Conservation (phyloP, 2,797 vertebrate genomes). For the Falco naumanni region DNA sequence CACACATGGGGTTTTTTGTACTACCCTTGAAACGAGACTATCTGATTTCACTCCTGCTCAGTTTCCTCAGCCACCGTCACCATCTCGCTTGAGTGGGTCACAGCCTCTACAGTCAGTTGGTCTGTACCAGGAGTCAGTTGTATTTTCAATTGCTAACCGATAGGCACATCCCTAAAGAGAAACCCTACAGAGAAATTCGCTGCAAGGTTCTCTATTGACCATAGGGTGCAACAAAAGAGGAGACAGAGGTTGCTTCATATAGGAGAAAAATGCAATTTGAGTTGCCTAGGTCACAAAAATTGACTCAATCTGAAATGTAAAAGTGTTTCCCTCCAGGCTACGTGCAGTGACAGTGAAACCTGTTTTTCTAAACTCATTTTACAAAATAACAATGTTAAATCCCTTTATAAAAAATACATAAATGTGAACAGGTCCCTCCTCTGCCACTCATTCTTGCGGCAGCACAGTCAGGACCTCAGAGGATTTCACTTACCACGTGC, state of each 20-base stretch:
- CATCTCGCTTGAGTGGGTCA: rapidly evolving
- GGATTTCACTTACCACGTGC: background rate
- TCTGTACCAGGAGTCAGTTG: background rate
- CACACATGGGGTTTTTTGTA: too few species aligned
- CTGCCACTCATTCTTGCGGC: background rate
- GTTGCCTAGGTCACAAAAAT: background rate
- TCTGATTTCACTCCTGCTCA: rapidly evolving
- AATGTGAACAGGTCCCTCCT: rapidly evolving
- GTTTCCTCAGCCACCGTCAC: background rate
- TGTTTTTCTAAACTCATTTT: background rate
- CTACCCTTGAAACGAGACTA: too few species aligned
- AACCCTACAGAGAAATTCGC: background rate
- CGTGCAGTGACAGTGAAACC: rapidly evolving
- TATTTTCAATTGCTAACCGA: rapidly evolving
- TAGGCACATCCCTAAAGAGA: background rate
- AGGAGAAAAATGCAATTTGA: background rate
- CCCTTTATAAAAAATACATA: background rate
- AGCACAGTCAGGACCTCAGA: background rate
- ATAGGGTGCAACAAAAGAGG: background rate
- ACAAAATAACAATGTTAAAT: background rate
- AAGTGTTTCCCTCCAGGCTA: background rate
- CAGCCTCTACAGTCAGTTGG: background rate
- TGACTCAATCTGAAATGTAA: background rate
- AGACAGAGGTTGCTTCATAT: background rate
- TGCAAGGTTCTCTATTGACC: background rate